Conservation (phyloP, 2,888 invertebrate species). For the Hydraecia micacea region DNA sequence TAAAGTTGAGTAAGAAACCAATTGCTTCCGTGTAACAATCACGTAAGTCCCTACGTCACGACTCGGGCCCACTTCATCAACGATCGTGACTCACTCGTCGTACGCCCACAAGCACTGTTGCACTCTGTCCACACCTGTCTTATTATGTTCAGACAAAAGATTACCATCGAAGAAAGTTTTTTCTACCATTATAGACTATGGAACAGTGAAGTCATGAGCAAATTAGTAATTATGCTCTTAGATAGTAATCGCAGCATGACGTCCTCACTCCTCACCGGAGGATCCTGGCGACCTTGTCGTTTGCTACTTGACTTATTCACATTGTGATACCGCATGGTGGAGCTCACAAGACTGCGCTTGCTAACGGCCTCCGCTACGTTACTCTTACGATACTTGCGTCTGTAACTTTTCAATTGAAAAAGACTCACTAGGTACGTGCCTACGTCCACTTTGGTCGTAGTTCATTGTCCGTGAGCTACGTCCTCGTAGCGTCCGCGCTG, state of each 20-base stretch:
- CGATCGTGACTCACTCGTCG: conserved; percentile 28
- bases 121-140: neutral
- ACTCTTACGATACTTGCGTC: no score
- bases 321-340: neutral
- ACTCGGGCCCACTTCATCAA: neutral
- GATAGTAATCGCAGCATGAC: neutral
- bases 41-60: neutral
- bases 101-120: neutral
- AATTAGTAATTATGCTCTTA: conserved; percentile 2
- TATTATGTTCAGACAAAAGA: neutral
- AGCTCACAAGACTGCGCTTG: neutral
- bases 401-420: no score
- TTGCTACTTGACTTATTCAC: neutral
- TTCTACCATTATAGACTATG: neutral
- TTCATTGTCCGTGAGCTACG: neutral
- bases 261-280: neutral
- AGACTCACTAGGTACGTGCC: no score
- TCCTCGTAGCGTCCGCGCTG: conserved; percentile 20
- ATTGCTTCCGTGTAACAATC: conserved; percentile 3
- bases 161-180: conserved; percentile 10
- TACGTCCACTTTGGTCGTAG: neutral
- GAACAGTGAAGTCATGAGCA: conserved; percentile 15
- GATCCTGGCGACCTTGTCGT: neutral
- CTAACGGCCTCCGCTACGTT: neutral
- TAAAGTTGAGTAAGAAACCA: conserved; percentile 12